phyloP scores from a whole-genome alignment of 2,113 vertebrate genomes.

The Phaethon lepturus region DNA sequence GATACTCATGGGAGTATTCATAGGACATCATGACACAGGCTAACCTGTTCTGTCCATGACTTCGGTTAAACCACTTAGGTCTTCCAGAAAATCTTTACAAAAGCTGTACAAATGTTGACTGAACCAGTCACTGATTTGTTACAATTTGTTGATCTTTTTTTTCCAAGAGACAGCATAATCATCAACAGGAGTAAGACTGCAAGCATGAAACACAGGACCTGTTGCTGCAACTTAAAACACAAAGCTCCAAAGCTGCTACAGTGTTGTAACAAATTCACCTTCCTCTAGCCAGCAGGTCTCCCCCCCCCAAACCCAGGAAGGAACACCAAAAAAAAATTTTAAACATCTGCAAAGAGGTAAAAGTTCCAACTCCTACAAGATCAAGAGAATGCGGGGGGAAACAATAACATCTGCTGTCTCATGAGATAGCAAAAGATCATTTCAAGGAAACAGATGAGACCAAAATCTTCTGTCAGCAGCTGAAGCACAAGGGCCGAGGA shows the following conservation, averaged over 20 bases:
- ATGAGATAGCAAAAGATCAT: neutral
- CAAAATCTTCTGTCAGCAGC: neutral
- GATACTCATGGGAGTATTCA: neutral
- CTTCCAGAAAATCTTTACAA: neutral
- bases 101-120: neutral
- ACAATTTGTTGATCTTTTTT: neutral
- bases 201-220: fast-evolving
- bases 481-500: neutral
- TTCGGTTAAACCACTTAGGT: neutral
- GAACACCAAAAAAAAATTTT: neutral
- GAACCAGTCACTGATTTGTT: neutral
- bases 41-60: neutral
- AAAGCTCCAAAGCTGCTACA: neutral
- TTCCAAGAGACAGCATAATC: neutral
- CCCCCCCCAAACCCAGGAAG: neutral
- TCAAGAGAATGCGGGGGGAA: neutral
- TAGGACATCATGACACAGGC: neutral
- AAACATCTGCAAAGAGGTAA: neutral
- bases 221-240: neutral
- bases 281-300: neutral
- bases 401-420: neutral
- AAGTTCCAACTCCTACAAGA: neutral
- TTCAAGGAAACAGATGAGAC: neutral
- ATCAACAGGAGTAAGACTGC: neutral
- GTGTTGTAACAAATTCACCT: neutral